These are phyloP conservation scores for Stegodyphus dumicola DNA, from an alignment of 1,140 invertebrate species.

Conservation along the genomic window DNA sequence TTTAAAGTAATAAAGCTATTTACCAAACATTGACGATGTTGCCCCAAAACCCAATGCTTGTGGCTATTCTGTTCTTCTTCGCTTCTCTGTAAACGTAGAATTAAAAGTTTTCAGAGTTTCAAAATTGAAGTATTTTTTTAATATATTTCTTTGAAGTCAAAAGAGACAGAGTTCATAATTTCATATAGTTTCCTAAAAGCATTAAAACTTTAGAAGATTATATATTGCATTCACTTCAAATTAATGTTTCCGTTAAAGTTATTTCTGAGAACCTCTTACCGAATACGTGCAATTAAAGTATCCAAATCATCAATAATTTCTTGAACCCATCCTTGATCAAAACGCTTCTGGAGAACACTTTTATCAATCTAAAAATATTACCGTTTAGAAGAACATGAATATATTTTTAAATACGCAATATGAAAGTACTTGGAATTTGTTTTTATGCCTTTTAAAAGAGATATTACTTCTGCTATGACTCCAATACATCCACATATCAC, in stretches of 20 bases:
- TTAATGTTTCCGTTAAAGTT: too few species aligned
- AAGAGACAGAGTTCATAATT: too few species aligned
- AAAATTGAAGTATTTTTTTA: too few species aligned
- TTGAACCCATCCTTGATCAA: slow-evolving; percentile 76
- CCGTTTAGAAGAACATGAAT: background rate
- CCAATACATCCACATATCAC: slow-evolving; percentile 77
- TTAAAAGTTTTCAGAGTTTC: too few species aligned
- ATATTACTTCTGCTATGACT: slow-evolving; percentile 76
- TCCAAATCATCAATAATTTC: slow-evolving; percentile 72
- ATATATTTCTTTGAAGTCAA: too few species aligned
- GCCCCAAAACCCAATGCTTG: slow-evolving; percentile 76
- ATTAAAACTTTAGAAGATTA: too few species aligned
- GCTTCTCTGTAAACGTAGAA: slow-evolving; percentile 63
- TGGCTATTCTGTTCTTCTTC: slow-evolving; percentile 65
- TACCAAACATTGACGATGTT: slow-evolving; percentile 76
- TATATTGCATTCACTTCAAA: too few species aligned
- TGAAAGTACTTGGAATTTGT: background rate
- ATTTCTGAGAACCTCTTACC: slow-evolving; percentile 46
- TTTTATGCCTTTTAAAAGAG: background rate
- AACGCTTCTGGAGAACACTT: slow-evolving; percentile 74
- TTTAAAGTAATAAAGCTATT: slow-evolving; percentile 24
- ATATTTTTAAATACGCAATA: background rate
- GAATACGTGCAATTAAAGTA: slow-evolving; percentile 71
- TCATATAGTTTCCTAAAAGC: too few species aligned
- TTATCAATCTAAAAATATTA: slow-evolving; percentile 69